Evolutionary conservation across 2,797 vertebrate genomes (phyloP), one percentile per base, ranked within the genome.

Genomic region (Dryobates pubescens): DNA sequence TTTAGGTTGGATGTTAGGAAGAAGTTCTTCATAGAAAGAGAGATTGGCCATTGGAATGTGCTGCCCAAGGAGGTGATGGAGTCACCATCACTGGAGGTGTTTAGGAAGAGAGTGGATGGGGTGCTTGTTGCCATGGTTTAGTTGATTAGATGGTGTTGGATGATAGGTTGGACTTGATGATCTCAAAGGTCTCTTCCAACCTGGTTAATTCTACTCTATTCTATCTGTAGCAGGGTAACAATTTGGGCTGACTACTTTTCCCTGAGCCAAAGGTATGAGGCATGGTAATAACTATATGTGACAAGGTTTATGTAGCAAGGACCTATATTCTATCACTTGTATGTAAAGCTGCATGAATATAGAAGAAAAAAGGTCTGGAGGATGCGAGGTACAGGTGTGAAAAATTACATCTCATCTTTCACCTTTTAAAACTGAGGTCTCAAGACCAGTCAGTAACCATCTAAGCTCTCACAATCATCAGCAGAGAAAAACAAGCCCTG

Each of bases 261-360:
- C n/a, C 56, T 36, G 13, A 34, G 57, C 49, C 7, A 71, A 47
- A 1, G 18, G 19, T 5, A 8, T 65, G 47, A 10, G 9, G 29
- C 17, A 2, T 6, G 4, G 8, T 9, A 67, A 41, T 4, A 68
- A 32, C 30, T 23, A 2, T 17, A 24, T 1, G 1, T 68, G 45
- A 5, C 0, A 17, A 49, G 47, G 9, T 47, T 78, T 81, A 47
- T 1, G 2, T 4, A 24, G 32, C n/a, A 70, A 82, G 24, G 54
- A 79, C 29, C 13, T 43, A 16, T 13, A 17, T 16, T 6, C 4
- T 11, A 4, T 12, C 29, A 29, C 13, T 64, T 36, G 26, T 1
- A 6, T 17, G 13, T 8, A 45, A 88, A 63, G 26, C 26, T 73
- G 43, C 63, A 56, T 15, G 22, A 75, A 82, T 10, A 47, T 24